These are phyloP conservation scores for Psilopogon haemacephalus DNA, from an alignment of 2,113 vertebrate species.

Conservation along the genomic window DNA sequence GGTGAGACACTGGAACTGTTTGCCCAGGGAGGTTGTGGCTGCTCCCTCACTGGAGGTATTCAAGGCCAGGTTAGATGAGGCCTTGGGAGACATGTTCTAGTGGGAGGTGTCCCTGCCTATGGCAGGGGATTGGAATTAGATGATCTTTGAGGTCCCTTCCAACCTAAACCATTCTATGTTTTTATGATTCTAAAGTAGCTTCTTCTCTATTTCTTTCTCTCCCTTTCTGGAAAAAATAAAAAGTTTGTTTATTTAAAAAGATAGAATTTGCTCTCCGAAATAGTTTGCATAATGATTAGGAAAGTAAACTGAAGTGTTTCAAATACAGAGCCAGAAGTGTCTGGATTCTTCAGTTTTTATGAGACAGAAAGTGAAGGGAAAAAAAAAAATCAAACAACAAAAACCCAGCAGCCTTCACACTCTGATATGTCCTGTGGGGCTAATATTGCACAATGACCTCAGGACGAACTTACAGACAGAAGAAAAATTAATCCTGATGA, in stretches of 20 bases:
- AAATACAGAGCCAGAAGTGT: background rate
- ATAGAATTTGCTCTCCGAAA: background rate
- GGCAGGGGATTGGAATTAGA: too few species aligned
- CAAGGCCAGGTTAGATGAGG: too few species aligned
- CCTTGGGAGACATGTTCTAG: too few species aligned
- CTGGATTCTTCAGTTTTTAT: background rate
- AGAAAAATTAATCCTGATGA: background rate
- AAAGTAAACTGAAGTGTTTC: background rate
- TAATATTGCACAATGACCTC: background rate
- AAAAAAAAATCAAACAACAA: too few species aligned
- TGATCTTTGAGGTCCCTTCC: too few species aligned
- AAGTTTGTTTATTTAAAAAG: background rate
- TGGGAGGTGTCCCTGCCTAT: too few species aligned
- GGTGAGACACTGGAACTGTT: too few species aligned
- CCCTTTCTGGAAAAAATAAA: background rate
- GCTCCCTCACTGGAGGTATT: too few species aligned
- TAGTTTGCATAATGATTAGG: background rate
- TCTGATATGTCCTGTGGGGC: background rate
- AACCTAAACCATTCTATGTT: too few species aligned
- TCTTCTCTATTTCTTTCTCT: background rate
- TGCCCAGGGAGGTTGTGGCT: too few species aligned
- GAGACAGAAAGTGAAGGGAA: too few species aligned
- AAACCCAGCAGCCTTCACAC: background rate
- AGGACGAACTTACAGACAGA: background rate
- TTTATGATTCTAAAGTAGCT: too few species aligned